These are phyloP conservation scores for Daubentonia madagascariensis DNA, from an alignment of 2,113 vertebrate genomes.

Conservation along the genomic window DNA sequence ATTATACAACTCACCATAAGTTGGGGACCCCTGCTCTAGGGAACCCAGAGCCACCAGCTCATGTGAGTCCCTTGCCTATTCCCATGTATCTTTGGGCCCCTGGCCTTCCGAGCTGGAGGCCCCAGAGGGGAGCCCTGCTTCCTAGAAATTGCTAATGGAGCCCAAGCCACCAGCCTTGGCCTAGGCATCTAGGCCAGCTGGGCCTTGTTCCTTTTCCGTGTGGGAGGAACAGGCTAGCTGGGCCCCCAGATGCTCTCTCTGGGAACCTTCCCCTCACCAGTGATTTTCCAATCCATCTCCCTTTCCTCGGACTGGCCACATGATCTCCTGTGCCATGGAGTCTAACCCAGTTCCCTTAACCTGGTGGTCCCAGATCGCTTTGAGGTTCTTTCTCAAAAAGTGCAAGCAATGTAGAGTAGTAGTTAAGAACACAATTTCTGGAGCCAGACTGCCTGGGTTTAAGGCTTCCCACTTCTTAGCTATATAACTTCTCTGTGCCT, in stretches of 20 bases:
- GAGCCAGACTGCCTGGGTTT: not conserved
- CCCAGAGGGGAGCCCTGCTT: not conserved
- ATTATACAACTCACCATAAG: too few relatives aligned
- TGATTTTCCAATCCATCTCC: not conserved
- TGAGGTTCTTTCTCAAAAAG: not conserved
- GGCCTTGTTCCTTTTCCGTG: not conserved
- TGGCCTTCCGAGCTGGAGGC: not conserved
- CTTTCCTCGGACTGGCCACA: not conserved
- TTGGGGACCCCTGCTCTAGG: too few relatives aligned
- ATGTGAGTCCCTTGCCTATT: not conserved
- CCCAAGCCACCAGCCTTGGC: not conserved
- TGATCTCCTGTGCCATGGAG: not conserved
- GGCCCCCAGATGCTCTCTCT: not conserved
- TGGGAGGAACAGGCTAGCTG: not conserved
- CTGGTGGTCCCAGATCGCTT: not conserved
- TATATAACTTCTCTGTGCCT: not conserved
- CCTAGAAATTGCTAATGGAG: not conserved
- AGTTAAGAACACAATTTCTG: not conserved
- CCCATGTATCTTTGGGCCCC: not conserved
- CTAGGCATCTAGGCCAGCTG: not conserved
- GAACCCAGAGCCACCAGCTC: not conserved
- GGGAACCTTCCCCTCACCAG: not conserved
- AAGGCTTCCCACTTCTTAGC: not conserved
- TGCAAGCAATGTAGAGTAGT: not conserved
- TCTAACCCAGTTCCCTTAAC: not conserved